These are phyloP conservation scores for Ciconia nigra DNA, from an alignment of 2,797 vertebrate genomes.

Conservation along the genomic window DNA sequence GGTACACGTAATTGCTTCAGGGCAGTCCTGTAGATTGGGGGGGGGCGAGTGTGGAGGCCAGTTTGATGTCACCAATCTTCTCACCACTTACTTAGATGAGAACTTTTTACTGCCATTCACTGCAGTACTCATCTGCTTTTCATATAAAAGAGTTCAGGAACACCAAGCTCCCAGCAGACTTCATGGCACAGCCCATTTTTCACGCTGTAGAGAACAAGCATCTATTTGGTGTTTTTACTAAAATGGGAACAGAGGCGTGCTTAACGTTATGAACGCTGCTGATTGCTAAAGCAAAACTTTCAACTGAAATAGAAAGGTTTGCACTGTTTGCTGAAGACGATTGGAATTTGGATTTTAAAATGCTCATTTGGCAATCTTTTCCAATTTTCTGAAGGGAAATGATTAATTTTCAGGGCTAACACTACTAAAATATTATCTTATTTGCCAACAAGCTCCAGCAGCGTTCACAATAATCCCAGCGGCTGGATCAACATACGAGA, in stretches of 20 bases:
- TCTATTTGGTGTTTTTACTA: neutral
- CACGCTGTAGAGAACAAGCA: neutral
- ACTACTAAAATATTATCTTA: neutral
- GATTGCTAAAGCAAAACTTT: neutral
- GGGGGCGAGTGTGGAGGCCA: too few relatives aligned
- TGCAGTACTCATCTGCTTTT: neutral
- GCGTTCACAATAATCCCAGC: neutral
- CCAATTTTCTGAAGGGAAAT: neutral
- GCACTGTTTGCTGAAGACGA: fast-evolving
- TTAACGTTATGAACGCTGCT: neutral
- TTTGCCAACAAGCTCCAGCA: neutral
- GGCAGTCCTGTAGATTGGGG: neutral
- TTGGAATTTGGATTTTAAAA: neutral
- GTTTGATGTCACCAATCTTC: neutral
- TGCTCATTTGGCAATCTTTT: neutral
- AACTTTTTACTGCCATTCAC: neutral
- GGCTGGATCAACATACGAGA: neutral
- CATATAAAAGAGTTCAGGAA: neutral
- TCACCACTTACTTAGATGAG: neutral
- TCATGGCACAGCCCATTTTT: neutral
- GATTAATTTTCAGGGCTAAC: neutral
- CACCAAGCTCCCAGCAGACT: neutral
- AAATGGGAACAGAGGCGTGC: neutral
- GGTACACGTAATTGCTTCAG: neutral
- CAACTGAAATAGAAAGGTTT: neutral